Conservation (phyloP, 1,140 invertebrate species). For the Drosophila mauritiana region DNA sequence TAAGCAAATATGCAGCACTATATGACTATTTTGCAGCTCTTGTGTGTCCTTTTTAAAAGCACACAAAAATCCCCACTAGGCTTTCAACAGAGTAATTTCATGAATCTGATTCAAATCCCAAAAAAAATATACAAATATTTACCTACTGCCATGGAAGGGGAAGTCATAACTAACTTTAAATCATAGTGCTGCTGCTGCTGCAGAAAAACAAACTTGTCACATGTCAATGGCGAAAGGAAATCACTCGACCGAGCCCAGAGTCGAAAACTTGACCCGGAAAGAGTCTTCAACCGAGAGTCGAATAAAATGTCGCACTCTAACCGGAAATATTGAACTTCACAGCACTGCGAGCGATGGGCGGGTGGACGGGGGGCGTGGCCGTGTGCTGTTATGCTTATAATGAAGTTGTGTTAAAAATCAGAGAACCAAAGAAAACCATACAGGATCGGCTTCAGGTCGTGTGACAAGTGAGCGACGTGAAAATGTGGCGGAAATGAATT, state of each 20-base stretch:
- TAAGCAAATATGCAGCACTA: background rate
- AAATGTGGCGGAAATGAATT: constrained; percentile 78
- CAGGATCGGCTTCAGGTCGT: constrained; percentile 26
- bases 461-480: constrained; percentile 74
- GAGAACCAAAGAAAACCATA: constrained; percentile 14
- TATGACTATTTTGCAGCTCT: background rate
- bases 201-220: constrained; percentile 49
- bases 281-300: constrained; percentile 15
- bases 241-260: constrained; percentile 48
- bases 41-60: background rate
- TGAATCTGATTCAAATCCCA: constrained; percentile 1
- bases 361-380: background rate
- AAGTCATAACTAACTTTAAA: constrained; percentile 22
- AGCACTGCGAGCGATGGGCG: constrained; percentile 18
- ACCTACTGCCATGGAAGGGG: background rate
- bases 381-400: constrained; percentile 18
- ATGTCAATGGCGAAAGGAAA: constrained; percentile 56
- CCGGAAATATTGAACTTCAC: constrained; percentile 69
- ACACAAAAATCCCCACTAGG: background rate
- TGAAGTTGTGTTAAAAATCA: constrained; percentile 39
- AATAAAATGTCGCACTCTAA: constrained; percentile 63
- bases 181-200: background rate
- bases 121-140: constrained; percentile 23
- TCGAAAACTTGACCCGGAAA: constrained; percentile 16
- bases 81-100: constrained; percentile 1